Percentiles rank a stretch among this genome's conserved stretches.
Conservation (phyloP, 2,888 invertebrate genomes). For the Choreutis nemorana region DNA sequence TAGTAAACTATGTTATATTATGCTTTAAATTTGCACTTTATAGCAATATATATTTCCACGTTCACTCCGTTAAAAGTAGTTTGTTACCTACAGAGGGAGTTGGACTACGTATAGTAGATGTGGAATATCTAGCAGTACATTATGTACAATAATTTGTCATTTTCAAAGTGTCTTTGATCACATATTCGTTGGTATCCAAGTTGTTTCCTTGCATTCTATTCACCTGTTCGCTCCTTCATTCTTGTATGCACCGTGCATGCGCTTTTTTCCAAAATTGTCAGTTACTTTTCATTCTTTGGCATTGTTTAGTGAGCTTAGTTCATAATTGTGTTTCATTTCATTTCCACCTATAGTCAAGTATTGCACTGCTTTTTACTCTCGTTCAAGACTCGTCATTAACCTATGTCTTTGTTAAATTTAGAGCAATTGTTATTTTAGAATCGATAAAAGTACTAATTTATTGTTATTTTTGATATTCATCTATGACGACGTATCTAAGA, state of each 20-base stretch:
- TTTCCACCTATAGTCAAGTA: background rate
- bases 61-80: slow-evolving; percentile 43
- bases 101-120: slow-evolving; percentile 32
- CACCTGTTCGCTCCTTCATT: slow-evolving; percentile 31
- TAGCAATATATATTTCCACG: slow-evolving; percentile 21
- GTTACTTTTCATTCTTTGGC: slow-evolving; percentile 57
- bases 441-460: background rate
- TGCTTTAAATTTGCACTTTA: slow-evolving; percentile 44
- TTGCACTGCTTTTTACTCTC: background rate
- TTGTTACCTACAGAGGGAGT: slow-evolving; percentile 39
- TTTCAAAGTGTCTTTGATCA: slow-evolving; percentile 20
- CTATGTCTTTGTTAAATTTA: slow-evolving; percentile 22
- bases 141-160: slow-evolving; percentile 14
- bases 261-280: slow-evolving; percentile 28
- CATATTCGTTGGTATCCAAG: slow-evolving; percentile 25
- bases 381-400: too few relatives aligned
- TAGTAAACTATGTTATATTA: too few relatives aligned
- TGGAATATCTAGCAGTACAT: slow-evolving; percentile 20
- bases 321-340: slow-evolving; percentile 8
- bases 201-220: slow-evolving; percentile 33
- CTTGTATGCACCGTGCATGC: slow-evolving; percentile 34
- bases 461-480: slow-evolving; percentile 20
- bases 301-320: slow-evolving; percentile 61
- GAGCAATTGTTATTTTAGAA: background rate
- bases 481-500: slow-evolving; percentile 36